phyloP scores from a whole-genome alignment of 2,888 invertebrate genomes.

The Sycophila texana region DNA sequence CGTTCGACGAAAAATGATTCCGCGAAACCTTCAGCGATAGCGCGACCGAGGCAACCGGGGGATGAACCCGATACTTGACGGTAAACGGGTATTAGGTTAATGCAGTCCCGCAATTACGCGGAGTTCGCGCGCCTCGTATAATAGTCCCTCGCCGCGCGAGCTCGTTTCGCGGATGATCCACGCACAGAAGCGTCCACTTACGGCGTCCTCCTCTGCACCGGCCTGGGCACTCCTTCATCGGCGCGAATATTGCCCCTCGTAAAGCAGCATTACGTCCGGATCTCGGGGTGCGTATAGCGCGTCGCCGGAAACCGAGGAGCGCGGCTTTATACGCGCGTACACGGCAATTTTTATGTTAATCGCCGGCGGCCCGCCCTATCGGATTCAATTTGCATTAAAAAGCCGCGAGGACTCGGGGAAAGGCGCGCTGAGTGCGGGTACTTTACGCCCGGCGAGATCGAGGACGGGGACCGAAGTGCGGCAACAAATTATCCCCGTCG shows the following conservation, averaged over 20 bases:
- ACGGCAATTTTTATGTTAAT: constrained; percentile 54
- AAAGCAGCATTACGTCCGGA: constrained; percentile 32
- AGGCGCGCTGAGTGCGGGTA: background rate
- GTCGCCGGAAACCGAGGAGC: constrained; percentile 28
- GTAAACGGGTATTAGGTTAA: constrained; percentile 47
- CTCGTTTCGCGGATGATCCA: constrained; percentile 44
- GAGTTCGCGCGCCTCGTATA: constrained; percentile 2
- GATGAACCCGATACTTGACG: constrained; percentile 51
- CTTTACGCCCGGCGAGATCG: constrained; percentile 7
- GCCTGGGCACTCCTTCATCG: constrained; percentile 40
- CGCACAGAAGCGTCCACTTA: background rate
- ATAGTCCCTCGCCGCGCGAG: background rate
- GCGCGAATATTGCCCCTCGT: constrained; percentile 41
- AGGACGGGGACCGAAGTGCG: background rate
- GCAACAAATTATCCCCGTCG: constrained; percentile 30
- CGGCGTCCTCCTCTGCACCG: background rate
- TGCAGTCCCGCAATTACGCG: constrained; percentile 38
- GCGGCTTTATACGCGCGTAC: background rate
- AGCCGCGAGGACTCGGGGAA: background rate
- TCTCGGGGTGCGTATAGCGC: constrained; percentile 20
- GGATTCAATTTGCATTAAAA: constrained; percentile 55
- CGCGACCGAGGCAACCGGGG: background rate
- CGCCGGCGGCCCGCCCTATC: constrained; percentile 23
- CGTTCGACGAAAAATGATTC: no score
- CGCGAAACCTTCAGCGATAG: no score